Percentiles rank a stretch among this genome's conserved stretches.
phyloP scores from a whole-genome alignment of 1,140 invertebrate genomes.

The Drosophila auraria region DNA sequence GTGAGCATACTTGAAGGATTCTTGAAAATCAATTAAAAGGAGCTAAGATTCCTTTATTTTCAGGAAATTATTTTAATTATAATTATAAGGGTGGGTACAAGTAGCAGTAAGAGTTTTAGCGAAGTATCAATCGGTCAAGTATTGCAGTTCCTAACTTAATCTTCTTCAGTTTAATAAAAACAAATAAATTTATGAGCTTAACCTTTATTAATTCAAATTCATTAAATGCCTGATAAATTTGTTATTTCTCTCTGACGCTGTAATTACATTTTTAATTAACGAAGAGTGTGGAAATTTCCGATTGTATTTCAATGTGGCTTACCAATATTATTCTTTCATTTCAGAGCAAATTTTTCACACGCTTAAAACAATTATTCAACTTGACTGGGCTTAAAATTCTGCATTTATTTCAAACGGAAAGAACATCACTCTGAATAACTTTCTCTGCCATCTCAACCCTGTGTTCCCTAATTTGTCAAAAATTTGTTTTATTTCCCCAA shows the following conservation, averaged over 20 bases:
- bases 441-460: constrained; percentile 2
- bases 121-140: no score
- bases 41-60: not conserved
- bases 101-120: no score
- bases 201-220: not conserved
- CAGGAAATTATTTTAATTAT: not conserved
- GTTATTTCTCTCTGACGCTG: not conserved
- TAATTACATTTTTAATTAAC: not conserved
- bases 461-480: constrained; percentile 46
- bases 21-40: not conserved
- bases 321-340: not conserved
- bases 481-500: constrained; percentile 26
- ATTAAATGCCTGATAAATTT: not conserved
- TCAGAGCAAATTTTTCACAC: not conserved
- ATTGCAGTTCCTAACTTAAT: no score
- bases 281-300: not conserved
- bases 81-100: not conserved
- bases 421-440: constrained; percentile 7
- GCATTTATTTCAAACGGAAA: constrained; percentile 8
- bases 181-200: not conserved
- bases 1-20: not conserved
- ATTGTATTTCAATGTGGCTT: not conserved
- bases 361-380: constrained; percentile 8
- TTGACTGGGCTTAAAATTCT: not conserved
- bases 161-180: no score